phyloP scores from a whole-genome alignment of 2,888 invertebrate species.

The Eupithecia abbreviata region DNA sequence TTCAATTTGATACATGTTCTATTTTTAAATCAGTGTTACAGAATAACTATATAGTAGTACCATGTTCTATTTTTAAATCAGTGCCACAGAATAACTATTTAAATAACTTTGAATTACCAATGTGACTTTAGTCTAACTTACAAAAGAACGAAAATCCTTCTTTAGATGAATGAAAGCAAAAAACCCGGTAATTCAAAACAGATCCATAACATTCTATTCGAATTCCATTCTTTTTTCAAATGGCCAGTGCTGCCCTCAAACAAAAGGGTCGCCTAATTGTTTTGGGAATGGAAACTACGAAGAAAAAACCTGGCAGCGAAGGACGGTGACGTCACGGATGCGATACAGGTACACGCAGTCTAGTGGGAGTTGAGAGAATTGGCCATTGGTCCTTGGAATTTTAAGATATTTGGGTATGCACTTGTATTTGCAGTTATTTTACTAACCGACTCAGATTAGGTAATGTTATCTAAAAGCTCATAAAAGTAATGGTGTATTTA shows the following conservation, averaged over 20 bases:
- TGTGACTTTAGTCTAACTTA: not conserved
- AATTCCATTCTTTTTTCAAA: slow-evolving; percentile 33
- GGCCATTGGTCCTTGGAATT: slow-evolving; percentile 42
- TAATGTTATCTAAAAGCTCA: too few relatives aligned
- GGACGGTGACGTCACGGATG: slow-evolving; percentile 73
- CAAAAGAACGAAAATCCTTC: not conserved
- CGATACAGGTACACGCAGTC: slow-evolving; percentile 58
- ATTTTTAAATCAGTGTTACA: not conserved
- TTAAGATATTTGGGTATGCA: not conserved
- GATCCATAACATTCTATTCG: not conserved
- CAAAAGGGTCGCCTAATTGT: slow-evolving; percentile 69
- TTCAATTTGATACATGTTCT: not conserved
- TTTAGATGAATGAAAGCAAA: slow-evolving; percentile 6
- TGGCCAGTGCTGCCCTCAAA: slow-evolving; percentile 61
- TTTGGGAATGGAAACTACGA: slow-evolving; percentile 61
- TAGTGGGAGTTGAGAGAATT: slow-evolving; percentile 55
- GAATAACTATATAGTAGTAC: too few relatives aligned
- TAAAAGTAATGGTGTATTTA: too few relatives aligned
- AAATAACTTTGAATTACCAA: not conserved
- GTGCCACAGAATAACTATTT: too few relatives aligned
- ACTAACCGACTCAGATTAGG: too few relatives aligned
- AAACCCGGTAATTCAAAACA: slow-evolving; percentile 8
- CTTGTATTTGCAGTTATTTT: not conserved
- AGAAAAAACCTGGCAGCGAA: slow-evolving; percentile 73
- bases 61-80: too few relatives aligned